These are phyloP conservation scores for Scatophagus argus DNA, from an alignment of 2,113 vertebrate species.

Conservation along the genomic window DNA sequence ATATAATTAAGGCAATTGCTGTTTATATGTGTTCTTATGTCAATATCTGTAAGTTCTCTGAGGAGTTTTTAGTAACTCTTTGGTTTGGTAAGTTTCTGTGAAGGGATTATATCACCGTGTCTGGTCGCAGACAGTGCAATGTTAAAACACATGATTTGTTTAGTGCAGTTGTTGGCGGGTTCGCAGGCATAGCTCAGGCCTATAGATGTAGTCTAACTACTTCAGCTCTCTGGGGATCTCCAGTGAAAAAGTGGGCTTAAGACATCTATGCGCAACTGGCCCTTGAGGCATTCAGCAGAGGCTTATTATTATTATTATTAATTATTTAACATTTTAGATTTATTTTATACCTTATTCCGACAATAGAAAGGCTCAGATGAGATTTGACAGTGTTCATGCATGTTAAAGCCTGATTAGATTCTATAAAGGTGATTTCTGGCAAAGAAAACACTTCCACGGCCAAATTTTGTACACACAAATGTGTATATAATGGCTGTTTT, in stretches of 20 bases:
- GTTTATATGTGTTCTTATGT: constrained; percentile 53
- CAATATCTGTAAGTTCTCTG: constrained; percentile 38
- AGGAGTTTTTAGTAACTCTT: constrained; percentile 18
- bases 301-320: too few species aligned
- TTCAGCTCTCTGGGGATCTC: constrained; percentile 4
- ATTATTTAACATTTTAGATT: constrained; percentile 8
- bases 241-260: constrained; percentile 2
- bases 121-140: constrained; percentile 23
- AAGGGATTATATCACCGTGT: constrained; percentile 46
- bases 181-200: constrained; percentile 9
- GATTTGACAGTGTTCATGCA: constrained; percentile 14
- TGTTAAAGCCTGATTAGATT: constrained; percentile 19
- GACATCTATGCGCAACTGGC: constrained; percentile 3
- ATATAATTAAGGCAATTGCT: constrained; percentile 54
- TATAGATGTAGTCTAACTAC: constrained; percentile 17
- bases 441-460: background rate
- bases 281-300: background rate
- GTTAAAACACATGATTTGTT: constrained; percentile 38
- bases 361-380: constrained; percentile 13
- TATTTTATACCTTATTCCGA: constrained; percentile 26
- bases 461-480: constrained; percentile 7
- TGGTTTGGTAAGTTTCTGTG: constrained; percentile 30
- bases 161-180: constrained; percentile 25
- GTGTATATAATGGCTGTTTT: background rate
- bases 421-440: constrained; percentile 21